Base-by-base conservation (phyloP, 2,797 vertebrate species). In the Sebastes itinus region DNA sequence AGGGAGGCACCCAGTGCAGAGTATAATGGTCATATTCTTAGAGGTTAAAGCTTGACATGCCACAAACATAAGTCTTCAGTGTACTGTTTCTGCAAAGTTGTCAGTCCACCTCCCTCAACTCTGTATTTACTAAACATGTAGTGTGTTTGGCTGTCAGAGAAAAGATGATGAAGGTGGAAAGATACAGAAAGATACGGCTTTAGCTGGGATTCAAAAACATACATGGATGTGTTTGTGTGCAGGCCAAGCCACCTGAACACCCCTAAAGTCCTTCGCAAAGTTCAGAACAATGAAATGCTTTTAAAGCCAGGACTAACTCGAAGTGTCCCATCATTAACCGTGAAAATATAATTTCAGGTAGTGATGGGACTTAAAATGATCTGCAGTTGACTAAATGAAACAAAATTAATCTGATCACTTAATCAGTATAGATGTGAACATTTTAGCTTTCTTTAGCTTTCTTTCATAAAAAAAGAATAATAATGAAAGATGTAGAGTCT, bases 91-190 rank as follows among this genome's bases (percentile, higher is more conserved):
- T 54, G 58, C 33, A 60, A 68, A 86, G 30, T 38, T 59, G 79
- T 28, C 46, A 22, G 22, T 49, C 62, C 22, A 56, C 76, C 55
- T 79, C 42, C 46, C 38, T 72, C 72, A 55, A 10, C 52, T 66
- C 16, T 56, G 38, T 73, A 72, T 88, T 90, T 89, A 87, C 60
- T 63, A 89, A 88, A 90, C 78, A 89, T 4, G 4, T 13, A n/a
- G 35, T 18, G 54, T 80, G 69, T 85, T 82, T 67, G 28, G 60
- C 61, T 69, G 35, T 71, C 32, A 64, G 58, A 77, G 66, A 63
- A 33, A 46, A 54, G 42, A 25, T 9, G 2, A 20, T n/a, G 22
- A 75, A 20, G 54, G 74, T 70, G 63, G 59, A 64, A 64, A 76
- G 28, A 67, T 12, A 12, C 58, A 25, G 69, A 71, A 18, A 35